Evolutionary conservation across 2,888 invertebrate species (phyloP).

Genomic region (Agrotis clavis): DNA sequence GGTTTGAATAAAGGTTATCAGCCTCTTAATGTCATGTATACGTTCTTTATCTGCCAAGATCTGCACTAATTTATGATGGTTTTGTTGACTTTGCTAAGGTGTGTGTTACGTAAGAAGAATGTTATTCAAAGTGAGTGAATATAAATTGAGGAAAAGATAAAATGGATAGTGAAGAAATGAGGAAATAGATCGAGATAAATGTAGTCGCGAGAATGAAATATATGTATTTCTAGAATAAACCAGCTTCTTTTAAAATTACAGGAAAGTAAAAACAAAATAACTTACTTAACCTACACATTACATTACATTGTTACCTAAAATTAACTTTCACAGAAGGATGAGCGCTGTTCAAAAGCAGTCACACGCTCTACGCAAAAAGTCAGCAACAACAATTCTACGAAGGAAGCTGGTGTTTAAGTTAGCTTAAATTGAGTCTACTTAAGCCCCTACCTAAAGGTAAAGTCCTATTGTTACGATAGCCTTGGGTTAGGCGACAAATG

Average conservation of each 20-base stretch:
- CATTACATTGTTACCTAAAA: background rate
- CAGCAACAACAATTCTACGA: slow-evolving; percentile 46
- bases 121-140: slow-evolving; percentile 14
- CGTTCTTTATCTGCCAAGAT: slow-evolving; percentile 80
- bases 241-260: background rate
- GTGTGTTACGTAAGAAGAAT: slow-evolving; percentile 24
- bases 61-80: slow-evolving; percentile 75
- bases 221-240: background rate
- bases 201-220: background rate
- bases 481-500: slow-evolving; percentile 79
- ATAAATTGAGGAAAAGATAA: slow-evolving; percentile 11
- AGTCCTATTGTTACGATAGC: slow-evolving; percentile 74
- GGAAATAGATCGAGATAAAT: background rate
- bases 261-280: background rate
- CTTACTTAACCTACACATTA: background rate
- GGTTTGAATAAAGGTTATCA: slow-evolving; percentile 89
- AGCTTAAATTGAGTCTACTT: slow-evolving; percentile 41
- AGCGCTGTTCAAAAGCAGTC: slow-evolving; percentile 26
- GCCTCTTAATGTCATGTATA: slow-evolving; percentile 86
- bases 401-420: slow-evolving; percentile 55
- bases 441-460: slow-evolving; percentile 63
- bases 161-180: slow-evolving; percentile 1
- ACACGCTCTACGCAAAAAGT: slow-evolving; percentile 39
- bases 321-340: slow-evolving; percentile 3
- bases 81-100: slow-evolving; percentile 61